Base-by-base conservation (phyloP, 2,888 invertebrate species). In the Rhagium mordax region DNA sequence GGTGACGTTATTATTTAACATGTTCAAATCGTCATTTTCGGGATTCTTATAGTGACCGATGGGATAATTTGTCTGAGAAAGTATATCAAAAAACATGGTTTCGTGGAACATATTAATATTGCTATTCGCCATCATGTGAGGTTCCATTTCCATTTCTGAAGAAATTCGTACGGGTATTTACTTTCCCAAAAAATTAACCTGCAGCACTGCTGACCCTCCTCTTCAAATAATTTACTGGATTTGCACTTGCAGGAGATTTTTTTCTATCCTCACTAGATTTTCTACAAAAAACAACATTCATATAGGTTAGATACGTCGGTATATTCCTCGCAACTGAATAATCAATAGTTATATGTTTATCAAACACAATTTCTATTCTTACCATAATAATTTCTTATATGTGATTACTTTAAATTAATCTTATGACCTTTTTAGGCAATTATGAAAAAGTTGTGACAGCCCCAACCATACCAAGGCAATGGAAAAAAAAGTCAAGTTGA, bases 81-180 rank as follows among this genome's bases (percentile, higher is more conserved):
- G 47, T 53, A 77, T 72, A 64, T 78, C 74, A 29, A 72, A 79
- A 67, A 74, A 77, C 71, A 79, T 70, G 5, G 74, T 65, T 13
- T 78, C 75, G 18, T 74, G 67, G 24, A 76, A 70, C 16, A 79
- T 55, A 70, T 65, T 74, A 59, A 74, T 53, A 21, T 72, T 77
- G 57, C 70, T 74, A 41, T 69, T 72, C 59, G 71, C 47, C 62
- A 78, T 67, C 33, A 76, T 61, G 65, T 77, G 76, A 48, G 79
- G 68, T 64, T 79, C 75, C 61, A 79, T 10, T 41, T 76, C 79
- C 77, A 79, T 79, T 71, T 70, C 48, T 41, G 20, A 7, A 48
- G 47, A 8, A 16, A 61, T 48, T 51, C 18, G 13, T n/a, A n/a
- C n/a, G 20, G 18, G n/a, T 16, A 20, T 4, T 24, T 29, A 33